A percentile compares a stretch with the other conserved stretches of the same genome.
phyloP scores from a whole-genome alignment of 2,113 vertebrate species.

The Eidolon helvum region DNA sequence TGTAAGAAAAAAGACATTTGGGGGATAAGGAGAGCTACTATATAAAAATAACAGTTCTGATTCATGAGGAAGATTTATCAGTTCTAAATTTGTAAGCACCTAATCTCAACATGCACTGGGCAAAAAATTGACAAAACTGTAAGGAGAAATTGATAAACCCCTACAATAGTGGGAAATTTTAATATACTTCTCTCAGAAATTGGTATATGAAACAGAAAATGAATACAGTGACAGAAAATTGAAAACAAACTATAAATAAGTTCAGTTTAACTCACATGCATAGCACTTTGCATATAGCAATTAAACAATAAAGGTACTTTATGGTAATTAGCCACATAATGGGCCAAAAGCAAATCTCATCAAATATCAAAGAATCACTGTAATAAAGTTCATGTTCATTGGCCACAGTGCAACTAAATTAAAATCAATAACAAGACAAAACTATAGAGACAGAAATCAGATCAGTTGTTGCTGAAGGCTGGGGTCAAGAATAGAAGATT shows the following conservation, averaged over 20 bases:
- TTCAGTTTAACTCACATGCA: not conserved
- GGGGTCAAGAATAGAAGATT: not conserved
- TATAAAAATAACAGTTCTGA: not conserved
- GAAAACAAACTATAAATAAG: not conserved
- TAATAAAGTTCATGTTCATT: conserved; percentile 42
- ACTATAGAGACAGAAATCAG: conserved; percentile 43
- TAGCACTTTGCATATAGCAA: not conserved
- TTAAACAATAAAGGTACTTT: conserved; percentile 3
- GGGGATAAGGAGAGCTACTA: not conserved
- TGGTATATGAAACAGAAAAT: conserved; percentile 12
- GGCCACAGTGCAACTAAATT: conserved; percentile 43
- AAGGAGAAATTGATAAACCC: not conserved
- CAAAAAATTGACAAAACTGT: not conserved
- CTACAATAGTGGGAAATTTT: not conserved
- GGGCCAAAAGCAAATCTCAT: conserved; percentile 50
- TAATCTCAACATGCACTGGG: not conserved
- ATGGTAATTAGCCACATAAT: conserved; percentile 15
- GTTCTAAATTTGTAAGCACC: not conserved
- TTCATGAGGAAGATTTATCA: not conserved
- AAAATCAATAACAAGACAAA: conserved; percentile 58
- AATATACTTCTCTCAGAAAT: not conserved
- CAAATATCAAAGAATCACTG: conserved; percentile 43
- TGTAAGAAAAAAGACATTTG: not conserved
- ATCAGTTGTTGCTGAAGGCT: not conserved
- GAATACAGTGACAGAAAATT: not conserved